Base-by-base conservation (phyloP, 2,888 invertebrate genomes). In the Conistra vaccinii region DNA sequence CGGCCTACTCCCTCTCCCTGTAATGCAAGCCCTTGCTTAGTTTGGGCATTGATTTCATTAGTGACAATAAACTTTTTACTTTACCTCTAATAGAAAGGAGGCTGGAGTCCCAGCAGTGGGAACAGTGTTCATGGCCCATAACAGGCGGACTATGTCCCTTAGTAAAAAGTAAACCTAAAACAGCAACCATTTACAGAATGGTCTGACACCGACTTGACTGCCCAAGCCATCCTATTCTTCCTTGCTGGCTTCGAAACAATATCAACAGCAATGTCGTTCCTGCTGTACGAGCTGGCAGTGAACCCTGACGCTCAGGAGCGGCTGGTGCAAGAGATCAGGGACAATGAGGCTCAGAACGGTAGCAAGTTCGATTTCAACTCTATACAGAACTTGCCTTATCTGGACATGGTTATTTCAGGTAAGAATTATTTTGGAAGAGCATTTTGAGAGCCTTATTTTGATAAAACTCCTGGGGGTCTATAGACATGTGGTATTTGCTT, bases 321-420 rank as follows among this genome's bases (percentile, higher is more conserved):
- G 70, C 91, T 97, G 1, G 93, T 93, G 5, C 85, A 95, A 63
- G 97, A 97, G 92, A 96, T 97, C 61, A 94, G 91, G 42, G 95
- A 96, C 39, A 93, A 95, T 12, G 90, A 95, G 7, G 85, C 84
- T 0, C 93, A 94, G n/a, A 92, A 93, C 20, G 94, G 92, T 0
- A 94, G 93, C 7, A 93, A 93, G n/a, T 90, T 97, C 0, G 94
- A 93, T 65, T 97, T 97, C 81, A 97, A 96, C 45, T 92, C 93
- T 0, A 90, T 97, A 1, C 93, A 96, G 76, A 93, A 93, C 39
- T 95, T 97, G 97, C 94, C 95, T 42, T 97, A 97, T 80, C 87
- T 97, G 93, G 97, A 97, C 72, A 97, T 97, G 97, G 97, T 97
- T 1, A 88, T 97, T 0, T 97, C 97, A 88, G 97, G 97, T 97